Evolutionary conservation across 2,797 vertebrate genomes (phyloP).

Genomic region (Sebastes cheni): DNA sequence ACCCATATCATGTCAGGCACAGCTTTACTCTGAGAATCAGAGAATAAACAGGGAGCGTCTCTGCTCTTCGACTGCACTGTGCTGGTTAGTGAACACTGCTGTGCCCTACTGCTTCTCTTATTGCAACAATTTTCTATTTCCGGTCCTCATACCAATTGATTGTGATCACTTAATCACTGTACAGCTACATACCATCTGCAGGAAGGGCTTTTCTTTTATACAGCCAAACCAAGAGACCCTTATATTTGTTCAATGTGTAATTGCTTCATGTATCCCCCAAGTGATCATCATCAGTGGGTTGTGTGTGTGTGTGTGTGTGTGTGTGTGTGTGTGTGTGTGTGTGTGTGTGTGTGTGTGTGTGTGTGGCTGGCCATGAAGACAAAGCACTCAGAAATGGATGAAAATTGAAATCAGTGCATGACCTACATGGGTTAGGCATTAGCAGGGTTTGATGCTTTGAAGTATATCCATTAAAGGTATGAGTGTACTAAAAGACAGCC

Average conservation of each 20-base stretch:
- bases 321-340: background rate
- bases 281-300: background rate
- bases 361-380: background rate
- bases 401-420: background rate
- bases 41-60: background rate
- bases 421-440: background rate
- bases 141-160: background rate
- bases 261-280: background rate
- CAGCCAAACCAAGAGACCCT: background rate
- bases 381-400: background rate
- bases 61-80: background rate
- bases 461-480: background rate
- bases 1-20: background rate
- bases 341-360: too few relatives aligned
- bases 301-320: too few relatives aligned
- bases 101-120: background rate
- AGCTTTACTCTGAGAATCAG: background rate
- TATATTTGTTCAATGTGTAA: background rate
- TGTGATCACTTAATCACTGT: background rate
- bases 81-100: background rate
- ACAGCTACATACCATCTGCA: background rate
- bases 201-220: slow-evolving; percentile 7
- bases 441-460: background rate
- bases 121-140: background rate
- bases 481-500: background rate